Evolutionary conservation across 2,113 vertebrate genomes (phyloP), one percentile per base, ranked within the genome.

Genomic region (Beaufortia kweichowensis): DNA sequence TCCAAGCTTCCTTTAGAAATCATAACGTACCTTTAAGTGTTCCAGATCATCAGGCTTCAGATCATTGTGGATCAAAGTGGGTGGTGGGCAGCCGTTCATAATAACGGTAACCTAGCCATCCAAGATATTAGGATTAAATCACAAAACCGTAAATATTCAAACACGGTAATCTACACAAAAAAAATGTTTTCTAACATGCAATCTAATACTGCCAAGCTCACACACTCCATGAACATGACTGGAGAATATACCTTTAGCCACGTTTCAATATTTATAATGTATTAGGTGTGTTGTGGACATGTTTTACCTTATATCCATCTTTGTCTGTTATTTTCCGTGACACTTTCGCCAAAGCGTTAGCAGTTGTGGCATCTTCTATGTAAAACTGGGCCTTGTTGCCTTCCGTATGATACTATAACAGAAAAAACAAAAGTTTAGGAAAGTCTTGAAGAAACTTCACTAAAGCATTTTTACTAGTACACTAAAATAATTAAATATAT

Each of bases 261-360:
- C 41, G 10, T 46, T 46, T 46, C 10, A 14, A 14, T 14, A 1
- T 56, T 56, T 23, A 10, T 56, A 6, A 17, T 29, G 15, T 8
- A 4, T 39, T 21, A 21, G 53, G 53, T 24, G 19, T n/a, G 5
- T 19, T 56, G 14, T n/a, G n/a, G n/a, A n/a, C n/a, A n/a, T n/a
- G n/a, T 15, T 55, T 23, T 80, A 93, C 92, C 90, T 88, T 91
- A 53, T 89, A 88, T 55, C 91, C 92, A 0, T 94, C 90, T 53
- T 79, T 83, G 77, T 91, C 91, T 4, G 84, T 48, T 72, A 93
- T 90, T 61, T 90, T 92, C 14, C 88, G 85, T 31, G 91, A 92
- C 1, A 87, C 73, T 53, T 89, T 91, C 50, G 81, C 84, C 24
- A 94, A 64, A 1, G 93, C 92, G 21, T 88, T 86, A 5, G 91